phyloP scores from a whole-genome alignment of 1,140 invertebrate species.

The Drosophila lowei region DNA sequence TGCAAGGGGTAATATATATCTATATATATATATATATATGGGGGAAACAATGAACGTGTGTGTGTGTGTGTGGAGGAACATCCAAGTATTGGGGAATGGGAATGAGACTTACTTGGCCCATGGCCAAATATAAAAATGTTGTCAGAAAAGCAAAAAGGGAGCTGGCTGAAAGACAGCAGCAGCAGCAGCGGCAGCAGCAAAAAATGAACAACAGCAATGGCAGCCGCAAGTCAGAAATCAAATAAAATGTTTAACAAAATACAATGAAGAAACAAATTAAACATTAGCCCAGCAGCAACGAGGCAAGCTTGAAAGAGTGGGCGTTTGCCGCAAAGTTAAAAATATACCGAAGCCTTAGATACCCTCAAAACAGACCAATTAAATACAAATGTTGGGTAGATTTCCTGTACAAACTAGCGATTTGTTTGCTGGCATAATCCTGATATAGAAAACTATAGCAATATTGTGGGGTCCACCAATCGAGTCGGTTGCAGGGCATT shows the following conservation, averaged over 20 bases:
- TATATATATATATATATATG: slow-evolving; percentile 37
- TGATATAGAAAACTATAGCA: no score
- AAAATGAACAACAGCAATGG: background rate
- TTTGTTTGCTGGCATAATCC: no score
- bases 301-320: slow-evolving; percentile 7
- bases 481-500: no score
- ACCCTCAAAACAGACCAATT: no score
- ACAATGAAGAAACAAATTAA: slow-evolving; percentile 76
- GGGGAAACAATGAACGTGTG: slow-evolving; percentile 64
- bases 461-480: no score
- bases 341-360: slow-evolving; percentile 15
- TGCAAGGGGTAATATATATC: slow-evolving; percentile 54
- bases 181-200: background rate
- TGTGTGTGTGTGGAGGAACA: slow-evolving; percentile 23
- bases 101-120: slow-evolving; percentile 74
- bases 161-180: background rate
- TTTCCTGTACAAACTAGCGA: no score
- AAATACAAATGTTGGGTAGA: no score
- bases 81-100: slow-evolving; percentile 21
- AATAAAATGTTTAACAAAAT: slow-evolving; percentile 78
- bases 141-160: slow-evolving; percentile 36
- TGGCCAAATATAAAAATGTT: slow-evolving; percentile 69
- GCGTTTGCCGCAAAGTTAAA: slow-evolving; percentile 9
- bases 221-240: slow-evolving; percentile 61
- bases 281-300: slow-evolving; percentile 42